phyloP scores from a whole-genome alignment of 2,113 vertebrate species.

The Neodon shergylaensis region DNA sequence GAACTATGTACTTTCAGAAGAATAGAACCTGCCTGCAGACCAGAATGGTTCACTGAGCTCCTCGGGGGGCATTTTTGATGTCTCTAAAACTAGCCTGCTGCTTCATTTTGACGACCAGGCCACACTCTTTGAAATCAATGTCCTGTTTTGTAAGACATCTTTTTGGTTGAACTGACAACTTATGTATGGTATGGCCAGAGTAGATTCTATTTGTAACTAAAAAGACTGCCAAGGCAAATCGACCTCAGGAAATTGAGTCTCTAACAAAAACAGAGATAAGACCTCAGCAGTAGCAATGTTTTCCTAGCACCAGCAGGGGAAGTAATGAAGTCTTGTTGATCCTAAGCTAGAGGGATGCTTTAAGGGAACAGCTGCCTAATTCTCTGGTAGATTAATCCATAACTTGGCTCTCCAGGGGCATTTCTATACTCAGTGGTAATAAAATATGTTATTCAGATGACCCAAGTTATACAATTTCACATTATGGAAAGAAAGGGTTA shows the following conservation, averaged over 20 bases:
- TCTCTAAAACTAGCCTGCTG: not conserved
- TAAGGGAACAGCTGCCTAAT: conserved; percentile 67
- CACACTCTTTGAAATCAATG: not conserved
- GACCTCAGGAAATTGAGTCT: conserved; percentile 75
- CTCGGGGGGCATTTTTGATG: not conserved
- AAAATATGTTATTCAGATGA: conserved; percentile 76
- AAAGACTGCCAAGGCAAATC: conserved; percentile 70
- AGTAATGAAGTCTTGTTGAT: conserved; percentile 76
- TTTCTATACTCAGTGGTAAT: conserved; percentile 74
- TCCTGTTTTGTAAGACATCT: conserved; percentile 30
- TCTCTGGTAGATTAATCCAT: conserved; percentile 62
- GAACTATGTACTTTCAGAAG: not conserved
- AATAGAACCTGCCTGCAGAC: not conserved
- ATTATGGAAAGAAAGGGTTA: conserved; percentile 63
- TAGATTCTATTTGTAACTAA: conserved; percentile 63
- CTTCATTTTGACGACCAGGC: not conserved
- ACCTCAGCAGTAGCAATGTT: conserved; percentile 30
- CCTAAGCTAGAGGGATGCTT: conserved; percentile 71
- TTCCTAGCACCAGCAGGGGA: conserved; percentile 28
- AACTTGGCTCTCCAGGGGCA: not conserved
- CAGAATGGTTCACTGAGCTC: not conserved
- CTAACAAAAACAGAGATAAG: conserved; percentile 65
- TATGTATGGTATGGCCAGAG: not conserved
- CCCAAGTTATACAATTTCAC: conserved; percentile 77
- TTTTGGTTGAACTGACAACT: conserved; percentile 37